These are phyloP conservation scores for Hiodon tergisus DNA, from an alignment of 2,113 vertebrate genomes.

Conservation along the genomic window DNA sequence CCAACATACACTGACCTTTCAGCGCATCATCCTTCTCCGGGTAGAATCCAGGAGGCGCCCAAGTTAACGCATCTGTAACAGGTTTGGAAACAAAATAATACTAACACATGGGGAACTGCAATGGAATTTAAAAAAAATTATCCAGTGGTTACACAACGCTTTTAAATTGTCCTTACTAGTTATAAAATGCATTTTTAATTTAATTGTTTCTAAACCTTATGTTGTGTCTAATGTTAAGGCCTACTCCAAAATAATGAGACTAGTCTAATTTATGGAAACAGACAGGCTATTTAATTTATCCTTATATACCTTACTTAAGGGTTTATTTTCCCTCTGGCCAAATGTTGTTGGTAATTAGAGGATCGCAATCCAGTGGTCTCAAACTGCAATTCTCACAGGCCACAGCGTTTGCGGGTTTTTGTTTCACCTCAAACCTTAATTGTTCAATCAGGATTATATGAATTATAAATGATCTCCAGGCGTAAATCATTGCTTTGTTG, in stretches of 20 bases:
- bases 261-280: not conserved
- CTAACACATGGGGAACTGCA: slow-evolving; percentile 49
- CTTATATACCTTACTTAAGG: slow-evolving; percentile 12
- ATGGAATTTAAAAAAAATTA: slow-evolving; percentile 40
- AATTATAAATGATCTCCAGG: slow-evolving; percentile 34
- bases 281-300: not conserved
- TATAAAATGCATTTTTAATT: slow-evolving; percentile 11
- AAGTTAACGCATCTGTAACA: slow-evolving; percentile 98
- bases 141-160: slow-evolving; percentile 56
- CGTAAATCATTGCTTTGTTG: not conserved
- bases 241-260: not conserved
- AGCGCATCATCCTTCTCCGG: slow-evolving; percentile 92
- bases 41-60: slow-evolving; percentile 99
- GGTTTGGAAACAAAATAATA: slow-evolving; percentile 50
- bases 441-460: no score
- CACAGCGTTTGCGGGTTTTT: no score
- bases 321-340: slow-evolving; percentile 40
- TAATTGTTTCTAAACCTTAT: slow-evolving; percentile 7
- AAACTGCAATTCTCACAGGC: no score
- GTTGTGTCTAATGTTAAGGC: not conserved
- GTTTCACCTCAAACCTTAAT: no score
- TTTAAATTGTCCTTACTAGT: slow-evolving; percentile 20
- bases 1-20: slow-evolving; percentile 91
- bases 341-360: no score
- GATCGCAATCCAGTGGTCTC: no score